Conservation (phyloP, 2,113 vertebrate species). For the Gambusia holbrooki region DNA sequence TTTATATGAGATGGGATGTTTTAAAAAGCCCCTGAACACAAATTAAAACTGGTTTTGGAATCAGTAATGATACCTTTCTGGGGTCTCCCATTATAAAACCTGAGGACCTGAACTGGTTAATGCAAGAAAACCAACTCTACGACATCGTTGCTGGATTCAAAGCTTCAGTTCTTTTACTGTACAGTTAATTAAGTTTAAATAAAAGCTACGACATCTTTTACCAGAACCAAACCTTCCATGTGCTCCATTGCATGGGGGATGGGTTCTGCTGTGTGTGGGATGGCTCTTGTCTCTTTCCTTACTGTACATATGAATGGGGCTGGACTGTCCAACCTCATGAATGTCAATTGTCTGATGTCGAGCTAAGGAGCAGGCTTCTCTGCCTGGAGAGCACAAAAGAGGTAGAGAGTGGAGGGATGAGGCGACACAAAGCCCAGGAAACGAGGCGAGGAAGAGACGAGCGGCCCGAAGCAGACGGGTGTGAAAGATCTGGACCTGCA, state of each 20-base stretch:
- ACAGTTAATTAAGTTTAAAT: constrained; percentile 12
- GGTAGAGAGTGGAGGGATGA: constrained; percentile 41
- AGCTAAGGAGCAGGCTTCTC: constrained; percentile 79
- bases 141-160: not conserved
- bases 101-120: not conserved
- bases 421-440: constrained; percentile 23
- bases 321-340: constrained; percentile 78
- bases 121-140: not conserved
- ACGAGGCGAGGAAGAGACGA: constrained; percentile 36
- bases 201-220: not conserved
- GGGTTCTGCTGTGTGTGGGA: constrained; percentile 33
- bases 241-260: constrained; percentile 25
- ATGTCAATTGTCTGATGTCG: constrained; percentile 80
- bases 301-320: constrained; percentile 87
- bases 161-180: not conserved
- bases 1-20: too few relatives aligned
- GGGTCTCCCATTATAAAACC: too few relatives aligned
- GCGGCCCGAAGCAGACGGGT: constrained; percentile 24
- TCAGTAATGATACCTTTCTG: too few relatives aligned
- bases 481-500: constrained; percentile 42
- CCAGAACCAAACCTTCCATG: constrained; percentile 32
- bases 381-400: constrained; percentile 73
- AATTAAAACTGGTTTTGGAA: too few relatives aligned
- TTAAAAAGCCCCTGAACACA: too few relatives aligned
- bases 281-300: constrained; percentile 69